Evolutionary conservation across 2,113 vertebrate genomes (phyloP).

Genomic region (Lasiurus cinereus): DNA sequence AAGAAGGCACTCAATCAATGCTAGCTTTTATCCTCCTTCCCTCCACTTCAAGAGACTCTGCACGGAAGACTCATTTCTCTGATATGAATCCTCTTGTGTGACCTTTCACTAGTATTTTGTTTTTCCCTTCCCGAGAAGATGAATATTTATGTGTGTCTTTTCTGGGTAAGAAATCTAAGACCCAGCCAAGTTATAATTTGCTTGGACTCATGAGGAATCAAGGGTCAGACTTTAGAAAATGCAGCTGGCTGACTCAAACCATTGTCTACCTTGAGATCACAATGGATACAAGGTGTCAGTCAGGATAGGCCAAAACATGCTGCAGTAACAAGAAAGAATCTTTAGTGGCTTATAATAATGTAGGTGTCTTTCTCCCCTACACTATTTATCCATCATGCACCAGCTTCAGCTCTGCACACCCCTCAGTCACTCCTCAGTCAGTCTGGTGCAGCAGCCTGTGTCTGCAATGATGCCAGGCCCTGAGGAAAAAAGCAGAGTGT

Average conservation of each 20-base stretch:
- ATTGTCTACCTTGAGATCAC: background rate
- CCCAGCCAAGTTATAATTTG: background rate
- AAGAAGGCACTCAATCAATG: background rate
- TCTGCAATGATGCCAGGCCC: background rate
- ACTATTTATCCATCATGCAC: background rate
- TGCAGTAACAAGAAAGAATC: background rate
- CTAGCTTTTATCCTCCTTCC: background rate
- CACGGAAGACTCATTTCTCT: background rate
- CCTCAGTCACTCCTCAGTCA: background rate
- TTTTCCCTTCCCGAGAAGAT: slow-evolving; percentile 12
- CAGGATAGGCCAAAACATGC: background rate
- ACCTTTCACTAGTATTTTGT: background rate
- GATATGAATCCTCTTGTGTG: background rate
- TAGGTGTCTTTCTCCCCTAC: background rate
- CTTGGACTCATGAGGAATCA: background rate
- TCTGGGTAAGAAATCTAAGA: background rate
- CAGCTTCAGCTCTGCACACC: background rate
- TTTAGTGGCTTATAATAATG: background rate
- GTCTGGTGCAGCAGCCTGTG: background rate
- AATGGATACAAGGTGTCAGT: background rate
- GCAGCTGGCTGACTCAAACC: background rate
- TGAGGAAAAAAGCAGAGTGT: background rate
- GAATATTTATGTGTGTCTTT: background rate
- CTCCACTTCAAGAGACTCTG: background rate
- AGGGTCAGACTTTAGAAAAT: background rate